phyloP scores from a whole-genome alignment of 2,888 invertebrate species.

The Epinotia nisella region DNA sequence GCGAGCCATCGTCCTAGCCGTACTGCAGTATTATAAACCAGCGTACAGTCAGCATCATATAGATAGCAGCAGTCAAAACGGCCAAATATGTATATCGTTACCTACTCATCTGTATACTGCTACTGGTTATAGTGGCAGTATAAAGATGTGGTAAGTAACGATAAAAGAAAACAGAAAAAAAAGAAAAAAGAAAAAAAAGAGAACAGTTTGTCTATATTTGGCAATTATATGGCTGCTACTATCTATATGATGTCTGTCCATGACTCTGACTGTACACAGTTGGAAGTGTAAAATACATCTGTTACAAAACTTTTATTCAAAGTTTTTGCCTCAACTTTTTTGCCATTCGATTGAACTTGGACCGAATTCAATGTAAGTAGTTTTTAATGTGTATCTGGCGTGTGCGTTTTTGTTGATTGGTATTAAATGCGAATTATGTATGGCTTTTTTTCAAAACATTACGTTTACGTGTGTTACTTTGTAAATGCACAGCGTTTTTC shows the following conservation, averaged over 20 bases:
- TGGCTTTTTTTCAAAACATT: constrained; percentile 38
- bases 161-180: too few species aligned
- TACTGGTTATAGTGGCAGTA: too few species aligned
- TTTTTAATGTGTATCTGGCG: constrained; percentile 61
- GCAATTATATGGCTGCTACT: too few species aligned
- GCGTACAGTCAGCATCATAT: too few species aligned
- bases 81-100: too few species aligned
- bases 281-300: background rate
- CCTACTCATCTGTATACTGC: too few species aligned
- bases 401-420: constrained; percentile 47
- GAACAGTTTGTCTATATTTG: too few species aligned
- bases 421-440: constrained; percentile 44
- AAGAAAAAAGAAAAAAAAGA: too few species aligned
- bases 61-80: too few species aligned
- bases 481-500: constrained; percentile 9
- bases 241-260: too few species aligned
- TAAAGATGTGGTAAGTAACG: too few species aligned
- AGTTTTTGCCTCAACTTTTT: constrained; percentile 43
- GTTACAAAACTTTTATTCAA: constrained; percentile 30
- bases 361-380: constrained; percentile 70
- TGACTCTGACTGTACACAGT: background rate
- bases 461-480: constrained; percentile 31
- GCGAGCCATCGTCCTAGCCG: background rate
- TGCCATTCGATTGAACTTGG: constrained; percentile 64
- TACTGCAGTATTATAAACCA: background rate